Evolutionary conservation across 2,113 vertebrate genomes (phyloP), one percentile per base, ranked within the genome.

Genomic region (Brachyhypopomus occidentalis): DNA sequence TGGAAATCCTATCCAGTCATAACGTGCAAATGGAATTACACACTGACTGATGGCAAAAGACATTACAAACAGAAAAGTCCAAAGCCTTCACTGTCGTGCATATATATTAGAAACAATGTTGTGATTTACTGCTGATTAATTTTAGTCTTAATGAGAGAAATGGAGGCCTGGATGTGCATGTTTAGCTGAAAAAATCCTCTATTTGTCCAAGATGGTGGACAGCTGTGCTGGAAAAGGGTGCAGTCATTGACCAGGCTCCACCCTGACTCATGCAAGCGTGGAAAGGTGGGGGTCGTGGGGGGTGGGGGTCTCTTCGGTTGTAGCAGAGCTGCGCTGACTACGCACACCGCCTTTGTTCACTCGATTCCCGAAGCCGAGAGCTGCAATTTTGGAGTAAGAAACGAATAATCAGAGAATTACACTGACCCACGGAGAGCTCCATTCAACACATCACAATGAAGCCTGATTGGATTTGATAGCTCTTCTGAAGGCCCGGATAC

Each of bases 401-500:
- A 63, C 83, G 84, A 89, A 91, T 91, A 93, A 92, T 92, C 87
- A 89, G 84, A 85, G 89, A 87, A 89, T 88, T 85, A 81, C 83
- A 75, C 77, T 72, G 84, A 85, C 86, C 91, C 91, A 87, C 19
- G 2, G 89, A 91, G 89, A 89, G 89, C 83, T 88, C 86, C 88
- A 91, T 92, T 92, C 92, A 92, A 89, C 88, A 86, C 88, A 88
- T 90, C 82, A 93, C 90, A 92, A 91, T 91, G 89, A 89, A 77
- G 85, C 87, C 89, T 91, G 91, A 93, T 93, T 93, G 89, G 88
- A 92, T 92, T 88, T 92, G 90, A 92, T 92, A 90, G 90, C 78
- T 86, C 87, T 87, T 89, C 87, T 88, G 85, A 88, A 84, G 86
- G 82, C 84, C 72, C 77, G 75, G 81, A 88, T 84, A 83, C 77